Evolutionary conservation across 2,113 vertebrate species (phyloP).

Genomic region (Ochotona curzoniae): DNA sequence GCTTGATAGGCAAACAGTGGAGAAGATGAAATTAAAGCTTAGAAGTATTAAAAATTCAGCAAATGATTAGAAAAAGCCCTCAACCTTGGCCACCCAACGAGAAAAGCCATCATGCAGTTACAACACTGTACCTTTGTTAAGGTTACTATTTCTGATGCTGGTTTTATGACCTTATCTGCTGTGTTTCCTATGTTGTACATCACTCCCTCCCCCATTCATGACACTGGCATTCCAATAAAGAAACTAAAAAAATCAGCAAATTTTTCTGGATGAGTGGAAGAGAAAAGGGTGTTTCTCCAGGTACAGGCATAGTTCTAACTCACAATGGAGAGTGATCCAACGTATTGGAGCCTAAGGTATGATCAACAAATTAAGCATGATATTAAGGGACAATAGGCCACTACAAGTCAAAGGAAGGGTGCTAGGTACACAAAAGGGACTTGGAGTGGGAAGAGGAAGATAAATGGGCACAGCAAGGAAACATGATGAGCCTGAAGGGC

Average conservation of each 20-base stretch:
- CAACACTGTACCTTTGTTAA: not conserved
- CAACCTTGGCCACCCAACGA: not conserved
- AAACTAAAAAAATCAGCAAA: constrained; percentile 32
- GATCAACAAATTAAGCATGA: not conserved
- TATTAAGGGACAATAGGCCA: not conserved
- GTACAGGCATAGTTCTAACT: not conserved
- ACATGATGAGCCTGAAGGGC: not conserved
- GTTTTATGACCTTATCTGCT: constrained; percentile 50
- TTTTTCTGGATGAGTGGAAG: constrained; percentile 27
- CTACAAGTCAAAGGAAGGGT: not conserved
- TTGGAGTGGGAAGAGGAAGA: not conserved
- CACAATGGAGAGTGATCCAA: not conserved
- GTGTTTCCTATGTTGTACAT: constrained; percentile 16
- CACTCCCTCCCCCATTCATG: not conserved
- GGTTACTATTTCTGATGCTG: constrained; percentile 33
- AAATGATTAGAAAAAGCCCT: not conserved
- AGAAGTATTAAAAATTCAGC: not conserved
- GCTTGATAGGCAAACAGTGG: not conserved
- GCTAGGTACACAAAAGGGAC: not conserved
- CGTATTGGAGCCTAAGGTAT: not conserved
- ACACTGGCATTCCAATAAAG: constrained; percentile 44
- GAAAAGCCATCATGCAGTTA: not conserved
- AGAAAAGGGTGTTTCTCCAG: not conserved
- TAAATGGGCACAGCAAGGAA: not conserved
- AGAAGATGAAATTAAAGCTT: not conserved